phyloP scores from a whole-genome alignment of 2,113 vertebrate species.

The Petaurus breviceps region DNA sequence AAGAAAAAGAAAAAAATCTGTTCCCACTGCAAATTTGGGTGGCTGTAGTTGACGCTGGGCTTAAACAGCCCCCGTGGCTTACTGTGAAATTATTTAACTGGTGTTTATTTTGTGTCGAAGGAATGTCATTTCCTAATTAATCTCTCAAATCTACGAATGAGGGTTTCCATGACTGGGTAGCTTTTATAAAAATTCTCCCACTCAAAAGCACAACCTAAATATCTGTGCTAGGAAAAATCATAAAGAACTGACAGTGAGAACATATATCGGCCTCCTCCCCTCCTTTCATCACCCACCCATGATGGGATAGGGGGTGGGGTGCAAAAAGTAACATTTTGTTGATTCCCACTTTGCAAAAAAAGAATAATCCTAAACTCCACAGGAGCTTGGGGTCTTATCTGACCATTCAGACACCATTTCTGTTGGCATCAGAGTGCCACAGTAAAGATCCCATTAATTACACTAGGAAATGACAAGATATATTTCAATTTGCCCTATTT shows the following conservation, averaged over 20 bases:
- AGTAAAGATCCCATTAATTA: not conserved
- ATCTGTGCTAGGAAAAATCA: slow-evolving; percentile 50
- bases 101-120: slow-evolving; percentile 83
- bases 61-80: slow-evolving; percentile 83
- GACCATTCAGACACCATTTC: not conserved
- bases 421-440: not conserved
- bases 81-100: slow-evolving; percentile 85
- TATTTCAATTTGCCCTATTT: slow-evolving; percentile 6
- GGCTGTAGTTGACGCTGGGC: slow-evolving; percentile 81
- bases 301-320: not conserved
- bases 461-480: not conserved
- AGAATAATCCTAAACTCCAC: not conserved
- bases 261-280: not conserved
- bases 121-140: slow-evolving; percentile 80
- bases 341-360: slow-evolving; percentile 28
- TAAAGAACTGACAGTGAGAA: not conserved
- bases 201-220: slow-evolving; percentile 74
- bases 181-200: slow-evolving; percentile 71
- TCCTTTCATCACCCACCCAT: not conserved
- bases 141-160: slow-evolving; percentile 62
- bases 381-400: not conserved
- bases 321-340: not conserved
- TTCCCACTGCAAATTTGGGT: slow-evolving; percentile 79
- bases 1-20: not conserved
- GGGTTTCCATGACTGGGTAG: slow-evolving; percentile 71